Base-by-base conservation (phyloP, 1,140 invertebrate species). In the Atta cephalotes region DNA sequence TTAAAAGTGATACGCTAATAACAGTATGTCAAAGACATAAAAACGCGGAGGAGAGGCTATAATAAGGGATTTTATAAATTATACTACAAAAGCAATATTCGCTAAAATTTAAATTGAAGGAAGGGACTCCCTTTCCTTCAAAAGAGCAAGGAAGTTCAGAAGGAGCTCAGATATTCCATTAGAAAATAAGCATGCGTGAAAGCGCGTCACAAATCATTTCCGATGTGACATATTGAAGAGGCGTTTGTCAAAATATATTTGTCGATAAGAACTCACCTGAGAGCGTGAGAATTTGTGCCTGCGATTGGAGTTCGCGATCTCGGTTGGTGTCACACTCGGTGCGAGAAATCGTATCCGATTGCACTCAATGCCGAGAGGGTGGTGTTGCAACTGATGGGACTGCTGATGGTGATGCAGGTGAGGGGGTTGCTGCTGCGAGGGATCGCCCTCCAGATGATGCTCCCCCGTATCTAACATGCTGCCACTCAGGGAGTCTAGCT, bases 401-500 rank as follows among this genome's bases (percentile, higher is more conserved):
- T 91, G 90, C 45, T 89, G 92, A 25, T 91, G 90, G 65, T 90
- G 92, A 6, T 91, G 82, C 72, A 91, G 90, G 25, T 92, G 92
- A 66, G 92, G 92, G 53, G 91, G 88, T 74, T 94, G 92, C 66
- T 93, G 93, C 53, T 92, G 90, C 79, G 87, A 78, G 88, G 91
- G 85, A 62, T 89, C 81, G 65, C 91, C 78, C 18, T 92, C 92
- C 51, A 94, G 90, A 91, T 92, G 91, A 76, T 95, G 94, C 10
- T 95, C 94, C 51, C 93, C 92, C 16, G 94, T 92, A 82, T 96
- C 95, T 87, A 96, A 93, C 94, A 96, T 96, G 74, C 94, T 95
- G 94, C 95, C 95, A 91, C 96, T 96, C 90, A 97, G 92, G 66
- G 95, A 95, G 93, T 97, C 96, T 88, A 97, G 95, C 92, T 96